Base-by-base conservation (phyloP, 1,140 invertebrate genomes). In the Drosophila pseudoananassae region DNA sequence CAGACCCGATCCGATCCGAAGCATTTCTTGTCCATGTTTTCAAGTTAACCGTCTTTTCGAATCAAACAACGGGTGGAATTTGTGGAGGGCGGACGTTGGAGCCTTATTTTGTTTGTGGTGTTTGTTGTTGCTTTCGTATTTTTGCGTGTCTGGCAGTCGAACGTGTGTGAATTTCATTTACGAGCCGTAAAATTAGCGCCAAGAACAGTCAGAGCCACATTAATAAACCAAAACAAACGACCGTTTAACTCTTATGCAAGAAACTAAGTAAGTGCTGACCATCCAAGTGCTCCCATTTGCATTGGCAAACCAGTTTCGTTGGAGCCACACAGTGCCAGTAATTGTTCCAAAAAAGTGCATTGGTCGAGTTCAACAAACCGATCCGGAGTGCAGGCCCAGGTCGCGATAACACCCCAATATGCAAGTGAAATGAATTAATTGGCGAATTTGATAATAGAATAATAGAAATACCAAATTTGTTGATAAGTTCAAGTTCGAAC, bases 401-500 rank as follows among this genome's bases (percentile, higher is more conserved):
- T 6, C 64, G 27, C 36, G 68, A 73, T 60, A 59, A 59, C 38
- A 12, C n/a, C 53, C 4, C 9, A 45, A 61, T 57, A 64, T 59
- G 56, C 56, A 49, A 43, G 57, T 64, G 54, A 70, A 75, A 43
- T 61, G 7, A 12, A 12, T 12, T 12, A 36, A 36, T 36, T 36
- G 12, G 6, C 40, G 1, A 43, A 52, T 51, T 45, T 9, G 52
- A 40, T 31, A 64, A 70, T 47, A 27, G 40, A 49, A 57, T 38
- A 53, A 61, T 36, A 58, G 33, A 58, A 66, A 50, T 69, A 43
- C 47, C 47, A 33, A 49, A 73, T 51, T 68, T 51, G 63, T 27
- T 70, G 70, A 82, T 78, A 83, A 76, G 72, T 77, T 87, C 74
- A 81, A 87, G 82, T 75, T 69, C 82, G 81, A 50, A 45, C 59